Conservation (phyloP, 2,888 invertebrate genomes). For the Sylvicola fuscatus region DNA sequence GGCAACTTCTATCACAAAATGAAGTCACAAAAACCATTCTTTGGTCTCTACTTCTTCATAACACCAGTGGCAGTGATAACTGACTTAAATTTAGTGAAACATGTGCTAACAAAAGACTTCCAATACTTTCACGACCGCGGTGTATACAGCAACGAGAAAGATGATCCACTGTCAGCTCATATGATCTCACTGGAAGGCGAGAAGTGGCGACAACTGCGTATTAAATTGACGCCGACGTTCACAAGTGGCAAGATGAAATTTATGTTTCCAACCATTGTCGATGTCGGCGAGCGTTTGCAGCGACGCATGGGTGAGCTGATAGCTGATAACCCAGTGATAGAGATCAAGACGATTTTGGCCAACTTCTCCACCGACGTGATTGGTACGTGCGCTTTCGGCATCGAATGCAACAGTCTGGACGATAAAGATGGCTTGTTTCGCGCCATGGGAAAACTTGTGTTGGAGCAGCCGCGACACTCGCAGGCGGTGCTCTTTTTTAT, state of each 20-base stretch:
- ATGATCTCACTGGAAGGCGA: slow-evolving; percentile 22
- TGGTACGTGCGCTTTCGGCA: slow-evolving; percentile 19
- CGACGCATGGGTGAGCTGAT: slow-evolving; percentile 7
- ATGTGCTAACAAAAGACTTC: slow-evolving; percentile 13
- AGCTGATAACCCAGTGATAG: slow-evolving; percentile 8
- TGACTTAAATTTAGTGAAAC: slow-evolving; percentile 10
- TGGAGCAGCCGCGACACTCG: neutral
- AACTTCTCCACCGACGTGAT: slow-evolving; percentile 24
- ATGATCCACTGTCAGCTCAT: slow-evolving; percentile 23
- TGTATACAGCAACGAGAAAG: slow-evolving; percentile 14
- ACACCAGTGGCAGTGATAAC: slow-evolving; percentile 11
- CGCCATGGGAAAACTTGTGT: slow-evolving; percentile 7
- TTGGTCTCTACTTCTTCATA: slow-evolving; percentile 15
- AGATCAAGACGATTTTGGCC: slow-evolving; percentile 17
- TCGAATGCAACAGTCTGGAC: slow-evolving; percentile 17
- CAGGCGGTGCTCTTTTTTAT: neutral
- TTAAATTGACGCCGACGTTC: slow-evolving; percentile 15
- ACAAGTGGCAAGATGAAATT: slow-evolving; percentile 12
- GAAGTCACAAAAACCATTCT: slow-evolving; percentile 12
- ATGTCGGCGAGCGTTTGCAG: slow-evolving; percentile 2
- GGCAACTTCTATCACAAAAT: slow-evolving; percentile 14
- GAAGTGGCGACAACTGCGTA: slow-evolving; percentile 20
- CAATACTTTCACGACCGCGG: slow-evolving; percentile 16
- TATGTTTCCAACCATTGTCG: slow-evolving; percentile 1
- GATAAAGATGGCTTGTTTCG: slow-evolving; percentile 14